phyloP scores from a whole-genome alignment of 23 tunicate species.

The Trididemnum miniatum region DNA sequence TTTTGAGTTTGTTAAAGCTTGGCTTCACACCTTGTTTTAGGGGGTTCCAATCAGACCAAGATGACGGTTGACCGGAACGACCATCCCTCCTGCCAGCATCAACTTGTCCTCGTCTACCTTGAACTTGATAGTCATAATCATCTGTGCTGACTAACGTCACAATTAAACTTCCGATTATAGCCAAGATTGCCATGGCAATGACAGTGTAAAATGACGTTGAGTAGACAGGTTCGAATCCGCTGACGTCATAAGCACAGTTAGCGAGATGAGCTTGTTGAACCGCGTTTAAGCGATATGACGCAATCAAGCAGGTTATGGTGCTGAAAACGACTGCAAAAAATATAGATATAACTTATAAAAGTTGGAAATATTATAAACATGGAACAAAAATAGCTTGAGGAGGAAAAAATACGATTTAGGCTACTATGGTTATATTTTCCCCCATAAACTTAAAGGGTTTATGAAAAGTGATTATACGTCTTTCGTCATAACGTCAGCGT shows the following conservation, averaged over 20 bases:
- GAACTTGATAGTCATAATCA: background rate
- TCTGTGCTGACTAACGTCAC: background rate
- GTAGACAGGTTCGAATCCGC: conserved; percentile 35
- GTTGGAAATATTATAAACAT: too few species aligned
- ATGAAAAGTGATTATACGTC: too few species aligned
- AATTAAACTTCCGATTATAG: conserved; percentile 12
- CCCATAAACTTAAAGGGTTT: too few species aligned
- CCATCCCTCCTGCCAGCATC: background rate
- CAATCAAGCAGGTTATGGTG: conserved; percentile 28
- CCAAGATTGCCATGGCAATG: background rate
- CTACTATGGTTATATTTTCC: too few species aligned
- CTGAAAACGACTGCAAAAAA: conserved; percentile 23
- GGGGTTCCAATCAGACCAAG: background rate
- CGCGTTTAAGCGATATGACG: conserved; percentile 31
- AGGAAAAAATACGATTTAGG: too few species aligned
- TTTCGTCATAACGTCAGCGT: too few species aligned
- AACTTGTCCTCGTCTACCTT: background rate
- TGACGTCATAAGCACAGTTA: conserved; percentile 7
- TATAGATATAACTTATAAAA: background rate
- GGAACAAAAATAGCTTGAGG: too few species aligned
- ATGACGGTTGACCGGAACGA: background rate
- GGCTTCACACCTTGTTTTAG: background rate
- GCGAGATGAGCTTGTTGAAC: background rate
- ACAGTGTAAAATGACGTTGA: conserved; percentile 37
- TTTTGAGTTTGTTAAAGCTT: background rate